Evolutionary conservation across 2,113 vertebrate genomes (phyloP).

Genomic region (Corythaixoides concolor): DNA sequence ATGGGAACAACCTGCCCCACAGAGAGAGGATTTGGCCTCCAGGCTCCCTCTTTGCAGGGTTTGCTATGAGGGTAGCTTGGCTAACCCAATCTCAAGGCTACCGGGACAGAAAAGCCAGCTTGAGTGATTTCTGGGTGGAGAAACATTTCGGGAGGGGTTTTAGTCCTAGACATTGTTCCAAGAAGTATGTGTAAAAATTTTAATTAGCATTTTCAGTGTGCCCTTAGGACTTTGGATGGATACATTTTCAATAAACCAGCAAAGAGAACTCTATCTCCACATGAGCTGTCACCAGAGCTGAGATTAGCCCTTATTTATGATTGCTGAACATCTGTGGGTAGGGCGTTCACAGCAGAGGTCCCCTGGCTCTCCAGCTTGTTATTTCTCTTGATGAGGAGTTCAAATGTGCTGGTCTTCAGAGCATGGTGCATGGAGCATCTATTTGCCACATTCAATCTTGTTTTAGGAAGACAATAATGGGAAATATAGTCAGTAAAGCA

Average conservation of each 20-base stretch:
- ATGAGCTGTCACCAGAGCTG: not conserved
- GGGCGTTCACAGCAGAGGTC: not conserved
- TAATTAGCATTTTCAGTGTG: not conserved
- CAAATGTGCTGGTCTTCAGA: not conserved
- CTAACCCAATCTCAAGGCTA: not conserved
- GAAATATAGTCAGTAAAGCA: not conserved
- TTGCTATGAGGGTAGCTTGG: not conserved
- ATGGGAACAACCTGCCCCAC: not conserved
- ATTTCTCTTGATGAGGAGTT: not conserved
- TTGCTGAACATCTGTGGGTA: constrained; percentile 13
- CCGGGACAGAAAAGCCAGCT: not conserved
- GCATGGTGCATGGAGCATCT: not conserved
- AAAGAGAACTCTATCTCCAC: not conserved
- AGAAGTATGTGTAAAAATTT: not conserved
- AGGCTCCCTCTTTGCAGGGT: not conserved
- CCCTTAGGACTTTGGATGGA: not conserved
- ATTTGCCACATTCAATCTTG: not conserved
- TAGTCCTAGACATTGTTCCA: not conserved
- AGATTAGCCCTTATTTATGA: not conserved
- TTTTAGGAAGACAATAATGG: not conserved
- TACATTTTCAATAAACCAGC: not conserved
- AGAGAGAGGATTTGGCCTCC: not conserved
- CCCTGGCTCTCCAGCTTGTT: not conserved
- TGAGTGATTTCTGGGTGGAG: not conserved
- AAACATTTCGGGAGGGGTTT: not conserved